phyloP scores from a whole-genome alignment of 1,140 invertebrate genomes.

The Portunus trituberculatus region DNA sequence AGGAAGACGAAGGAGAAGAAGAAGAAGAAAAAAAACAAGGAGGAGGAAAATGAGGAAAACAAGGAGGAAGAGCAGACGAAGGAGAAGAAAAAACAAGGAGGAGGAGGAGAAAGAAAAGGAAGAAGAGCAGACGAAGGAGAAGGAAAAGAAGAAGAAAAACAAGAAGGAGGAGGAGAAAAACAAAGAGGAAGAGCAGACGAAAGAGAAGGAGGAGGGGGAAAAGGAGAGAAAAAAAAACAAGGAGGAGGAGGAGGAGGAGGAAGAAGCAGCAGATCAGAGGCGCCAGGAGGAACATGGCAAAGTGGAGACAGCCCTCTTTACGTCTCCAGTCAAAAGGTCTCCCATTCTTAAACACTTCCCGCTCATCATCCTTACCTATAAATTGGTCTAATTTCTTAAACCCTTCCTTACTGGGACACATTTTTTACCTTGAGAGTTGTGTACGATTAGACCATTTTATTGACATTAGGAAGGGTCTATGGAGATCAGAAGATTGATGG shows the following conservation, averaged over 20 bases:
- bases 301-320: too few species aligned
- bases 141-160: not conserved
- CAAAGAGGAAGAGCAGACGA: not conserved
- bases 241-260: not conserved
- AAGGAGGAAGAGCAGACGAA: not conserved
- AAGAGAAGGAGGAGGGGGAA: not conserved
- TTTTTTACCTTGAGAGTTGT: too few species aligned
- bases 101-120: not conserved
- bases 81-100: not conserved
- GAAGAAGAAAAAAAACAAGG: not conserved
- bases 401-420: too few species aligned
- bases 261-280: not conserved
- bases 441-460: too few species aligned
- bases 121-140: not conserved
- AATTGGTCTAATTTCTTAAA: too few species aligned
- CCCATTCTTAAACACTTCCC: too few species aligned
- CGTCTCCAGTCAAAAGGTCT: too few species aligned
- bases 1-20: not conserved
- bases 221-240: not conserved
- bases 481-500: too few species aligned
- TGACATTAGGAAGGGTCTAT: too few species aligned
- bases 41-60: not conserved
- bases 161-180: not conserved
- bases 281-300: too few species aligned
- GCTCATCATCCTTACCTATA: too few species aligned